Evolutionary conservation across 2,113 vertebrate species (phyloP).

Genomic region (Craseonycteris thonglongyai): DNA sequence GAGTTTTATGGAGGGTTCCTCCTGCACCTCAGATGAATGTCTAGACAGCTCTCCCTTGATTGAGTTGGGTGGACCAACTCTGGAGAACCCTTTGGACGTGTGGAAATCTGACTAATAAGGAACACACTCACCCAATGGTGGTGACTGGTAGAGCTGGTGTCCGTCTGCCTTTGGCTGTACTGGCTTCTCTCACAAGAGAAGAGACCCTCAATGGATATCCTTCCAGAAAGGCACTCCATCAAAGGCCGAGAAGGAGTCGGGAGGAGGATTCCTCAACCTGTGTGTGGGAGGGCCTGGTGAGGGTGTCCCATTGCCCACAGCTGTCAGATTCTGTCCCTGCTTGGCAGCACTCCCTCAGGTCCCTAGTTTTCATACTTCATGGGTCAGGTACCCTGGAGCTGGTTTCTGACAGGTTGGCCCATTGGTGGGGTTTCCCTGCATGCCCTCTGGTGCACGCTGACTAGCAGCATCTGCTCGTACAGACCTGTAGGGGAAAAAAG

Average conservation of each 20-base stretch:
- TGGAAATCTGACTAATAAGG: rapidly evolving
- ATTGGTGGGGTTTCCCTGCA: rapidly evolving
- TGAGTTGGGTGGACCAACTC: not conserved
- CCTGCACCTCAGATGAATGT: rapidly evolving
- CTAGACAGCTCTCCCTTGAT: too few relatives aligned
- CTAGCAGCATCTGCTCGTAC: not conserved
- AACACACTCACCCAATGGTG: rapidly evolving
- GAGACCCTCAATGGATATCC: too few relatives aligned
- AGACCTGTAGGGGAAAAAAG: not conserved
- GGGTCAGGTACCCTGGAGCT: not conserved
- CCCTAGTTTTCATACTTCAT: not conserved
- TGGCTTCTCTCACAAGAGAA: not conserved
- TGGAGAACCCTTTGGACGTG: rapidly evolving
- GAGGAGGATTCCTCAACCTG: too few relatives aligned
- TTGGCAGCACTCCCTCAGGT: not conserved
- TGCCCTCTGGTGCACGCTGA: rapidly evolving
- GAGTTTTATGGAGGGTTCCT: not conserved
- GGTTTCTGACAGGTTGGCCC: too few relatives aligned
- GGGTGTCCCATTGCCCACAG: too few relatives aligned
- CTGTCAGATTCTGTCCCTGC: not conserved
- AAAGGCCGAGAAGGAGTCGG: rapidly evolving
- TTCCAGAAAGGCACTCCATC: not conserved
- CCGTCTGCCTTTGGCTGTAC: not conserved
- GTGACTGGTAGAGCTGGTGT: not conserved
- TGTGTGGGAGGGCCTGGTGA: rapidly evolving